These are phyloP conservation scores for Trilocha varians DNA, from an alignment of 2,888 invertebrate species.

Conservation along the genomic window DNA sequence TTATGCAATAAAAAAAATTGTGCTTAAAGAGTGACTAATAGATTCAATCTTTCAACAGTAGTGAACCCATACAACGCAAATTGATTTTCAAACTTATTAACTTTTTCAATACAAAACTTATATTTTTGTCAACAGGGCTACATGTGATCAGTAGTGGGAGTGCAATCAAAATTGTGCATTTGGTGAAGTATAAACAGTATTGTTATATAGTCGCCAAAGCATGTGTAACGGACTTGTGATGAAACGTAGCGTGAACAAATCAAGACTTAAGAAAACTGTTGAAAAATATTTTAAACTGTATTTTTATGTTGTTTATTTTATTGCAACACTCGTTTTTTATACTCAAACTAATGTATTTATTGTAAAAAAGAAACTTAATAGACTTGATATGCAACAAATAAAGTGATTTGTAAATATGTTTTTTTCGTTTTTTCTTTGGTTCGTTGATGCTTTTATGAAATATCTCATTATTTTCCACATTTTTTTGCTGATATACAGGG, in stretches of 20 bases:
- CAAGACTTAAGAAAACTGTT: constrained; percentile 48
- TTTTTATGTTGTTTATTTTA: constrained; percentile 60
- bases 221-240: constrained; percentile 36
- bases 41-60: no score
- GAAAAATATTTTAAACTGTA: constrained; percentile 43
- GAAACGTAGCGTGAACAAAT: constrained; percentile 43
- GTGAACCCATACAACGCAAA: no score
- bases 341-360: constrained; percentile 68
- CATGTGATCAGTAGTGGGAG: constrained; percentile 40
- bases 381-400: constrained; percentile 68
- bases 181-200: constrained; percentile 34
- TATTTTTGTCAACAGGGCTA: constrained; percentile 34
- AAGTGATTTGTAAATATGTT: constrained; percentile 66
- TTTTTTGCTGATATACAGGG: no score
- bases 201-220: constrained; percentile 40
- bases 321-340: constrained; percentile 61
- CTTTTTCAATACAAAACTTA: not conserved
- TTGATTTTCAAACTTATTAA: not conserved
- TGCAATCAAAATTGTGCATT: constrained; percentile 51
- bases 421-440: constrained; percentile 14
- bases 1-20: no score
- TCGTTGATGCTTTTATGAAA: not conserved
- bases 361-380: constrained; percentile 62
- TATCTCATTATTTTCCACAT: no score
- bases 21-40: no score